These are phyloP conservation scores for Orthochromis malagaraziensis DNA, from an alignment of 2,113 vertebrate genomes.

Conservation along the genomic window DNA sequence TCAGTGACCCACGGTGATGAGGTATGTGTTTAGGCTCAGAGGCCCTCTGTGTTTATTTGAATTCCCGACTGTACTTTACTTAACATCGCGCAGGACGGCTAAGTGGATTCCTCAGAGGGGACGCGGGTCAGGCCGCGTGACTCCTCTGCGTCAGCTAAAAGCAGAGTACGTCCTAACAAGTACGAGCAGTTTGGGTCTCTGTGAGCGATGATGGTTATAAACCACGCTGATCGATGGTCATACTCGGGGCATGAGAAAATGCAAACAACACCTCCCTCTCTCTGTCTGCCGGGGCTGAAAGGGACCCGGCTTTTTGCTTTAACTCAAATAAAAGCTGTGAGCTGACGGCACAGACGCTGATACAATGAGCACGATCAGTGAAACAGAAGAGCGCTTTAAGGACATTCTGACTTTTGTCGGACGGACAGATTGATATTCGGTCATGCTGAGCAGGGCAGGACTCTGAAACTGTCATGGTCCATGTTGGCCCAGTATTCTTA, in stretches of 20 bases:
- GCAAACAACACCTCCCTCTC: neutral
- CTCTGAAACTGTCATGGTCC: neutral
- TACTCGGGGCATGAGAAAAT: conserved; percentile 1
- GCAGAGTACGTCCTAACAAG: neutral
- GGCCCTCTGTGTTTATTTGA: neutral
- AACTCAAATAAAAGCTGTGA: neutral
- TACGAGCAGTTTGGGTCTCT: neutral
- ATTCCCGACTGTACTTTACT: neutral
- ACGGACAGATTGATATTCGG: neutral
- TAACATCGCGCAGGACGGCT: neutral
- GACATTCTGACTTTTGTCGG: neutral
- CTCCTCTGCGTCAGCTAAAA: neutral
- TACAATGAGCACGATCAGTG: neutral
- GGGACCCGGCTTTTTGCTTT: neutral
- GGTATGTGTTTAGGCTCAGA: neutral
- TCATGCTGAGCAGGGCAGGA: neutral
- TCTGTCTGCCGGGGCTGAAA: neutral
- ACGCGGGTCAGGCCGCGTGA: neutral
- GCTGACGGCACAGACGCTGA: neutral
- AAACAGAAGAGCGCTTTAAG: neutral
- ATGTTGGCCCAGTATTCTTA: too few species aligned
- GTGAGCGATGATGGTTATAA: neutral
- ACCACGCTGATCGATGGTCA: neutral
- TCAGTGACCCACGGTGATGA: neutral
- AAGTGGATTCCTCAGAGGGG: neutral